phyloP scores from a whole-genome alignment of 2,113 vertebrate species.

The Calonectris borealis region DNA sequence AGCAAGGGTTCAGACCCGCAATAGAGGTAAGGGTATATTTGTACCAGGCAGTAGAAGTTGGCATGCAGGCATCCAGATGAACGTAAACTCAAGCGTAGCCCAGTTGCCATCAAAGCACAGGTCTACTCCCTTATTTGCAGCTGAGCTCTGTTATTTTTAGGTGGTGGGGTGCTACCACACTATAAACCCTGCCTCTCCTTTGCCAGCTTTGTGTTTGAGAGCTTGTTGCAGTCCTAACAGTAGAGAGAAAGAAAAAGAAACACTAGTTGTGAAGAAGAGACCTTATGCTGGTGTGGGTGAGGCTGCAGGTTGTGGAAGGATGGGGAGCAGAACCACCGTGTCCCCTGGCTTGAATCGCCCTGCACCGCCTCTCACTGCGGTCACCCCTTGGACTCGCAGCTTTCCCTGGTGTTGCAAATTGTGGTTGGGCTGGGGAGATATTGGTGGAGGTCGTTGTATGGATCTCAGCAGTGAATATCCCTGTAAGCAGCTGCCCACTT shows the following conservation, averaged over 20 bases:
- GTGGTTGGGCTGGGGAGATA: not conserved
- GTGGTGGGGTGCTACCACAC: not conserved
- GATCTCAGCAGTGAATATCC: not conserved
- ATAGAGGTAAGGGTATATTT: not conserved
- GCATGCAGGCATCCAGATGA: too few relatives aligned
- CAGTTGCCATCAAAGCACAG: not conserved
- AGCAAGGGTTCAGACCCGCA: not conserved
- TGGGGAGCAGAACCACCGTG: not conserved
- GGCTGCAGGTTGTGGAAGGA: not conserved
- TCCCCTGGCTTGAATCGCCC: not conserved
- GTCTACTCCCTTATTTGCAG: fast-evolving
- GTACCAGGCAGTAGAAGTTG: not conserved
- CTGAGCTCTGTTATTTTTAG: not conserved
- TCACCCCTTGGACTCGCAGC: not conserved
- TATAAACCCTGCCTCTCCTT: not conserved
- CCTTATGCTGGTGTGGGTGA: not conserved
- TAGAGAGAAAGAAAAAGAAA: not conserved
- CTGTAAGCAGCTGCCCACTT: not conserved
- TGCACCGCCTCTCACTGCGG: not conserved
- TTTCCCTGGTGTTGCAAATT: not conserved
- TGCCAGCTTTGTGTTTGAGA: not conserved
- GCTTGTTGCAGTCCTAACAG: not conserved
- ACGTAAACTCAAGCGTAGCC: fast-evolving
- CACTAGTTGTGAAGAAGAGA: not conserved
- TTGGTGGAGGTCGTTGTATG: not conserved